Base-by-base conservation (phyloP, 2,888 invertebrate species). In the Pachliopta kotzebuea region DNA sequence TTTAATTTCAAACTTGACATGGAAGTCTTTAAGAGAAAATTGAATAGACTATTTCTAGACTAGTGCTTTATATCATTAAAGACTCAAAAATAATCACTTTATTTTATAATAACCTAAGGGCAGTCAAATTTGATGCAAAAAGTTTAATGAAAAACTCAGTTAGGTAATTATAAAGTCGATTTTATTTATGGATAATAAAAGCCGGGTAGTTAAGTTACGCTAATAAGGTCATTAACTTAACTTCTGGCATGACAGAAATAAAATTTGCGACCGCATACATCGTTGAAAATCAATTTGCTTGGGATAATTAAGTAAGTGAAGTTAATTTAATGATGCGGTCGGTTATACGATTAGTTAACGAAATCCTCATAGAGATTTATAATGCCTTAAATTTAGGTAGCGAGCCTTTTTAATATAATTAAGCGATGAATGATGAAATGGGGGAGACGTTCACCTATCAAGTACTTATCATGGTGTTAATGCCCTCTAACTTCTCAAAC, bases 121-220 rank as follows among this genome's bases (percentile, higher is more conserved):
- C 45, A 45, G 45, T 45, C n/a, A 45, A n/a, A n/a, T 6, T 18
- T n/a, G 18, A 18, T 17, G 42, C 4, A 42, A 18, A 18, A 18
- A n/a, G 18, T n/a, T 45, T n/a, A 45, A 45, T n/a, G 23, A 52
- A 37, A 42, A 56, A 23, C 50, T 56, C 24, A 20, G 29, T 62
- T 23, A 31, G 49, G n/a, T n/a, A n/a, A n/a, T 11, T 37, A 50
- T 23, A 17, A 17, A 24, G 11, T n/a, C 8, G 24, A 37, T 18
- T 21, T 56, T 56, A 56, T 62, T 62, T 52, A 37, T 62, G 42
- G 52, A 57, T 21, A 62, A 45, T 45, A 56, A 62, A 62, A 57
- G 49, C 0, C 18, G 62, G 20, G 14, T 53, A 58, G 59, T 63
- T 59, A 59, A 59, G 49, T 63, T 49, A 24, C 50, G 37, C 50